Evolutionary conservation across 2,797 vertebrate genomes (phyloP).

Genomic region (Sparidentex hasta): DNA sequence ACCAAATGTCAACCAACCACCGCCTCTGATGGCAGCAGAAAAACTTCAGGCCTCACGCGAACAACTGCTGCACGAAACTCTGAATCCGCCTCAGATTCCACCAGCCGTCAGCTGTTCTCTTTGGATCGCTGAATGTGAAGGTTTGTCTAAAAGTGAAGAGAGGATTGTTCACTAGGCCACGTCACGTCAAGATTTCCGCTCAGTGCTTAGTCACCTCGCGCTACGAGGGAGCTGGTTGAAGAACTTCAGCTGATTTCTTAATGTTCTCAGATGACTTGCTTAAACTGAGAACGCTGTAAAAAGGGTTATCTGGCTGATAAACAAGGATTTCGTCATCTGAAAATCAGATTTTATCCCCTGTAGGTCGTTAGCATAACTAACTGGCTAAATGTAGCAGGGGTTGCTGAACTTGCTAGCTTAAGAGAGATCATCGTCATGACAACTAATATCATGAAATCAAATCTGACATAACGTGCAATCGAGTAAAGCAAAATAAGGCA

Average conservation of each 20-base stretch:
- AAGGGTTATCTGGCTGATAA: no score
- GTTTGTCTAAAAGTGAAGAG: neutral
- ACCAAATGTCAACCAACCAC: conserved; percentile 23
- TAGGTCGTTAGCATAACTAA: no score
- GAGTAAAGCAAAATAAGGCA: no score
- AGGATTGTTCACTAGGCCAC: no score
- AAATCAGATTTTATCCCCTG: no score
- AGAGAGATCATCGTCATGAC: no score
- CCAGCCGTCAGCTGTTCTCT: conserved; percentile 11
- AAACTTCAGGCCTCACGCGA: conserved; percentile 13
- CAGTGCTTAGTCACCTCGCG: neutral
- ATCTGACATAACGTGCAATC: no score
- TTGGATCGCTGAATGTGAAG: neutral
- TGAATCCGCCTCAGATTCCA: conserved; percentile 23
- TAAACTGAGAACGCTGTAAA: neutral
- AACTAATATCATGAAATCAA: no score
- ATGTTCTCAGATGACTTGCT: neutral
- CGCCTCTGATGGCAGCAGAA: conserved; percentile 1
- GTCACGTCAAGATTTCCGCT: neutral
- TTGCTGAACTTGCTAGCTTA: no score
- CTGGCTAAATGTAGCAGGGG: no score
- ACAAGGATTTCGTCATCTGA: no score
- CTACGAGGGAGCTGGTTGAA: neutral
- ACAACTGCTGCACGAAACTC: conserved; percentile 41
- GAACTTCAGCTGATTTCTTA: neutral